Percentiles rank a stretch among this genome's conserved stretches.
Conservation (phyloP, 2,113 vertebrate species). For the Phrynocephalus versicolor region DNA sequence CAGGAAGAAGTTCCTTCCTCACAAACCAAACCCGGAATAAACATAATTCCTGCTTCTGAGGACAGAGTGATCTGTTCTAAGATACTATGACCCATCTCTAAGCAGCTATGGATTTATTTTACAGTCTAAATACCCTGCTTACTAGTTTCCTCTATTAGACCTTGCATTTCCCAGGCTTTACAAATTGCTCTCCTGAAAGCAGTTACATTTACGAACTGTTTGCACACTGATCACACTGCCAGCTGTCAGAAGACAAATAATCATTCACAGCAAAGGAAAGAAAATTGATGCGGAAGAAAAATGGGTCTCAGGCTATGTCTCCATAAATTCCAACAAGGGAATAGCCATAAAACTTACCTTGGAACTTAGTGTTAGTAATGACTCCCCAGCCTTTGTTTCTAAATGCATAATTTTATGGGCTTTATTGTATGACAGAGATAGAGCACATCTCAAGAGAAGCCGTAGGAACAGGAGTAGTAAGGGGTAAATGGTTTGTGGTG, state of each 20-base stretch:
- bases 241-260: constrained; percentile 33
- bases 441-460: constrained; percentile 4
- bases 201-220: constrained; percentile 57
- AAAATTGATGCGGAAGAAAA: constrained; percentile 55
- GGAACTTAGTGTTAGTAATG: constrained; percentile 46
- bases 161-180: constrained; percentile 19
- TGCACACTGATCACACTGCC: constrained; percentile 28
- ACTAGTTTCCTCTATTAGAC: constrained; percentile 19
- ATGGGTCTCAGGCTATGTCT: constrained; percentile 17
- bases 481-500: neutral
- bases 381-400: constrained; percentile 26
- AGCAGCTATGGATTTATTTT: constrained; percentile 55
- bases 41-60: neutral
- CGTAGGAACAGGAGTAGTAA: neutral
- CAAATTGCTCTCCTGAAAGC: constrained; percentile 56
- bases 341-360: neutral
- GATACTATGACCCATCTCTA: constrained; percentile 26
- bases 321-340: constrained; percentile 52
- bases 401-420: constrained; percentile 8
- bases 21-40: neutral
- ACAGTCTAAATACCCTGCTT: constrained; percentile 30
- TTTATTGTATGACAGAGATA: constrained; percentile 20
- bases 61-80: constrained; percentile 13
- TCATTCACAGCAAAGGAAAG: constrained; percentile 38
- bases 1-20: neutral